Evolutionary conservation across 2,888 invertebrate species (phyloP).

Genomic region (Xylota segnis): DNA sequence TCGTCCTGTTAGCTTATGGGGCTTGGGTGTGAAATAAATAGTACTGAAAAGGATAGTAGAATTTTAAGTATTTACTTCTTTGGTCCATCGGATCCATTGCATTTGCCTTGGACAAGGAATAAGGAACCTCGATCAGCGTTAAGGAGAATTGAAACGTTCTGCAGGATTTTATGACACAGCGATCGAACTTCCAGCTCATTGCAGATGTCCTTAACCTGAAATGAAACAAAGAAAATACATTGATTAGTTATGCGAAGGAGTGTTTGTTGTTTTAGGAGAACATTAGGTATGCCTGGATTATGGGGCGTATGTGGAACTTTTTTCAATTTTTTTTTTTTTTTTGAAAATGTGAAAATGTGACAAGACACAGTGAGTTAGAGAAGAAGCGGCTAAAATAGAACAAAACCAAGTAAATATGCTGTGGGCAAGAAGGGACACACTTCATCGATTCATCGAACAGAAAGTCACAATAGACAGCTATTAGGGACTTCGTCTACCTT

Average conservation of each 20-base stretch:
- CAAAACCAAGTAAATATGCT: too few species aligned
- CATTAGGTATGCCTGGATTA: not conserved
- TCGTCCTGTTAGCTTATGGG: not conserved
- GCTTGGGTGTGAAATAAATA: not conserved
- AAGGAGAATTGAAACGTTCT: slow-evolving; percentile 96
- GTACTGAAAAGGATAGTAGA: not conserved
- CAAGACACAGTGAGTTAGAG: too few species aligned
- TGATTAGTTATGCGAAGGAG: not conserved
- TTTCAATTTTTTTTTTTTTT: slow-evolving; percentile 20
- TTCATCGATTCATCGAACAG: too few species aligned
- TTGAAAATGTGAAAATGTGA: not conserved
- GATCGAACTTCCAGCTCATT: slow-evolving; percentile 97
- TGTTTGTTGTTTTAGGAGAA: too few species aligned
- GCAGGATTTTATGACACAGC: slow-evolving; percentile 97
- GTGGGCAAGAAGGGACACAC: too few species aligned
- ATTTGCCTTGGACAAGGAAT: slow-evolving; percentile 93
- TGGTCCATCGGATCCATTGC: slow-evolving; percentile 83
- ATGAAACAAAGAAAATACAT: slow-evolving; percentile 2
- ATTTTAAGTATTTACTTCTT: slow-evolving; percentile 82
- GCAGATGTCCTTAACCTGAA: slow-evolving; percentile 96
- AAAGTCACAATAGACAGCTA: too few species aligned
- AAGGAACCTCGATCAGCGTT: slow-evolving; percentile 97
- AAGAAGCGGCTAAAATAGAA: too few species aligned
- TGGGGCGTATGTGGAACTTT: slow-evolving; percentile 26
- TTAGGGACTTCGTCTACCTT: too few species aligned